A percentile compares a stretch with the other conserved stretches of the same genome.
phyloP scores from a whole-genome alignment of 2,113 vertebrate species.

The Porphyrio hochstetteri region DNA sequence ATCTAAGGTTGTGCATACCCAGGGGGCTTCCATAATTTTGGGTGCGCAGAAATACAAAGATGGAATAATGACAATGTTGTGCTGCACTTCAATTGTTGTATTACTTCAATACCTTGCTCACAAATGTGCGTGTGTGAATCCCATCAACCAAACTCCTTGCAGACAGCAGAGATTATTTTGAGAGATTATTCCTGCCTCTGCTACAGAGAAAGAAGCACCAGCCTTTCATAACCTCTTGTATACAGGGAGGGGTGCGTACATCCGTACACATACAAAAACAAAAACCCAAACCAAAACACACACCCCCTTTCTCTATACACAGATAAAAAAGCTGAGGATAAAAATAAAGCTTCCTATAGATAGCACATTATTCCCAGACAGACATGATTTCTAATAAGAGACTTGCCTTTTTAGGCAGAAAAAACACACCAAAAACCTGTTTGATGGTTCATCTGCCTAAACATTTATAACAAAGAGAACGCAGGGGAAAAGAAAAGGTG shows the following conservation, averaged over 20 bases:
- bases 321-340: neutral
- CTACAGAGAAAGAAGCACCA: neutral
- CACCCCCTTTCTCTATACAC: neutral
- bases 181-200: neutral
- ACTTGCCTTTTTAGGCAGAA: neutral
- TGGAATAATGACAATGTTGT: constrained; percentile 29
- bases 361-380: neutral
- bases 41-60: neutral
- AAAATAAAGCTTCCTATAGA: neutral
- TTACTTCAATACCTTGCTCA: constrained; percentile 58
- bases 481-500: neutral
- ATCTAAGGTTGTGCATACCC: constrained; percentile 27
- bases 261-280: neutral
- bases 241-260: neutral
- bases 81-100: constrained; percentile 39
- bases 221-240: neutral
- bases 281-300: neutral
- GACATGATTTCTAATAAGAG: neutral
- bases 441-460: neutral
- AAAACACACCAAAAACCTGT: neutral
- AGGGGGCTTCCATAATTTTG: constrained; percentile 40
- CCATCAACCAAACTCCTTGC: constrained; percentile 13
- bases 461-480: neutral
- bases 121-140: constrained; percentile 34
- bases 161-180: constrained; percentile 30